Percentiles rank a stretch among this genome's conserved stretches.
Conservation (phyloP, 1,140 invertebrate genomes). For the Meloidogyne exigua region DNA sequence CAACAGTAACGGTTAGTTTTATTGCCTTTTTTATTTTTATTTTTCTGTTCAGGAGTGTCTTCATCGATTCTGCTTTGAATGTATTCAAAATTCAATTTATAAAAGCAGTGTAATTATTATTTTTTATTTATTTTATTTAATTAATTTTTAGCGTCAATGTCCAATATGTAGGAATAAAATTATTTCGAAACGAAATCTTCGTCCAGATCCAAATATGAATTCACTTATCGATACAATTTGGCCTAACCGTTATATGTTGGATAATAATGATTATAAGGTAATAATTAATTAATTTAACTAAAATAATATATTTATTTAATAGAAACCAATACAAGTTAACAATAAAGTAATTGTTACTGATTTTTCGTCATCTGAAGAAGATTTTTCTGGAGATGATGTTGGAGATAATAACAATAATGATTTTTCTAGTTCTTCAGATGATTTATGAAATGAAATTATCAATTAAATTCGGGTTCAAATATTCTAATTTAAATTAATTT, state of each 20-base stretch:
- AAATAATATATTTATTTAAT: no score
- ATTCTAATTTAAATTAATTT: no score
- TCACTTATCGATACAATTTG: constrained; percentile 75
- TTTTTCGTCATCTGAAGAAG: not conserved
- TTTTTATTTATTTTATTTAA: not conserved
- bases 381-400: not conserved
- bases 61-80: constrained; percentile 95
- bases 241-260: not conserved
- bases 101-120: constrained; percentile 78
- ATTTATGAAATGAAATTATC: not conserved
- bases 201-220: constrained; percentile 97
- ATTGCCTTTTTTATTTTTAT: no score
- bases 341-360: not conserved
- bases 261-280: not conserved
- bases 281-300: not conserved
- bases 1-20: constrained; percentile 67
- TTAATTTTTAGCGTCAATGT: constrained; percentile 75
- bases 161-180: constrained; percentile 97
- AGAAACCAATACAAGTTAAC: not conserved
- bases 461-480: no score
- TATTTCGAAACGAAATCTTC: constrained; percentile 88
- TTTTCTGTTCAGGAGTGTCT: constrained; percentile 75
- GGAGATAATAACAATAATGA: not conserved
- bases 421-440: not conserved
- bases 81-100: constrained; percentile 91